Conservation (phyloP, 2,797 vertebrate genomes). For the Hippopotamyrus pictus region DNA sequence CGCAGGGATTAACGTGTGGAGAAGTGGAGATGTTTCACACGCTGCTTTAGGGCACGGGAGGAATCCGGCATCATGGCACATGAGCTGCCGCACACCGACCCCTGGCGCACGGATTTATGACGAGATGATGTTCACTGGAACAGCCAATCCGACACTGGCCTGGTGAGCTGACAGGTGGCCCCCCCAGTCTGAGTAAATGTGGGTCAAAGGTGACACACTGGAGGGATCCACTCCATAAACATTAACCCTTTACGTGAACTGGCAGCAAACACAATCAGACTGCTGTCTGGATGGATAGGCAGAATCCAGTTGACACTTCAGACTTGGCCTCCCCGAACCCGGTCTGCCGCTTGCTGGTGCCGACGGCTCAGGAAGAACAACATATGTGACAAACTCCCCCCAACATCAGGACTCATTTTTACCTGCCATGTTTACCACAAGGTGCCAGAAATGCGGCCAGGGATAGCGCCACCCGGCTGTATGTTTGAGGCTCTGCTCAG, state of each 20-base stretch:
- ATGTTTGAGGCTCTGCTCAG: background rate
- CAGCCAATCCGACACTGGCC: background rate
- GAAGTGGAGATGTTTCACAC: background rate
- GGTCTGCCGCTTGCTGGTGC: background rate
- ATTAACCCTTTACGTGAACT: background rate
- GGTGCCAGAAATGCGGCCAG: background rate
- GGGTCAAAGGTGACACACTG: background rate
- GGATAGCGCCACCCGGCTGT: background rate
- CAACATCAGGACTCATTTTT: background rate
- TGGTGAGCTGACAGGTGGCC: background rate
- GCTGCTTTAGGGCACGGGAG: background rate
- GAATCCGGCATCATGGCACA: background rate
- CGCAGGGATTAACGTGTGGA: background rate
- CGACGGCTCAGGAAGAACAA: background rate
- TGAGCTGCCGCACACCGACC: background rate
- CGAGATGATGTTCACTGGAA: background rate
- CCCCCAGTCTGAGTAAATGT: background rate
- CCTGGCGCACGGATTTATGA: background rate
- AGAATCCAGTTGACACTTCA: background rate
- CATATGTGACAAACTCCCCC: background rate
- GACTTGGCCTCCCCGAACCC: background rate
- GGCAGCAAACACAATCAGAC: background rate
- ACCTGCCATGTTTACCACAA: background rate
- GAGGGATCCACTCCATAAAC: background rate
- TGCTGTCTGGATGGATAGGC: background rate